Percentiles rank a stretch among this genome's conserved stretches.
Evolutionary conservation across 2,797 vertebrate genomes (phyloP).

Genomic region (Molossus molossus): DNA sequence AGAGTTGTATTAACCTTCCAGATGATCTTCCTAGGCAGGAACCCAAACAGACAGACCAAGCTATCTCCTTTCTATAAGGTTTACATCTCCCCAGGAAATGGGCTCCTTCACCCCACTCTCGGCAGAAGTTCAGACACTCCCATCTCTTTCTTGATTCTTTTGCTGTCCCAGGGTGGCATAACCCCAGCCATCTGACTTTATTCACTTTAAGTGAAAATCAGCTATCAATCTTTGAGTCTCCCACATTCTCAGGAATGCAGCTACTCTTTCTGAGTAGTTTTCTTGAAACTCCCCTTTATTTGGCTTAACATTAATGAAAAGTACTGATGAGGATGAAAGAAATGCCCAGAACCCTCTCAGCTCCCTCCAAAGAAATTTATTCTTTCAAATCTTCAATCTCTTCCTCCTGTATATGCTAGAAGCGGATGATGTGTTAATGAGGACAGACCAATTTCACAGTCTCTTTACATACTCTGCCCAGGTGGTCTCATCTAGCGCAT

Average conservation of each 20-base stretch:
- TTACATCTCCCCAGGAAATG: not conserved
- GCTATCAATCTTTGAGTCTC: not conserved
- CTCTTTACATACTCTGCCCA: not conserved
- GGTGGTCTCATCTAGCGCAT: not conserved
- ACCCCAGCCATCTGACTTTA: not conserved
- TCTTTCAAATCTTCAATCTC: not conserved
- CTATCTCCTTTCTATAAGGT: not conserved
- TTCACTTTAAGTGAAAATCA: slow-evolving; percentile 19
- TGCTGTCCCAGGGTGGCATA: not conserved
- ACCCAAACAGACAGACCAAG: not conserved
- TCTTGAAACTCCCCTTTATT: not conserved
- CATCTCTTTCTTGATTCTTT: not conserved
- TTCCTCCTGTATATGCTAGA: not conserved
- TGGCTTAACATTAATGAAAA: slow-evolving; percentile 32
- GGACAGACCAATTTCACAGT: not conserved
- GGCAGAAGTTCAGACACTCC: not conserved
- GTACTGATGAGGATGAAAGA: not conserved
- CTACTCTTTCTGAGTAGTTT: not conserved
- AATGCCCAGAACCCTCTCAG: not conserved
- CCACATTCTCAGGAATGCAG: not conserved
- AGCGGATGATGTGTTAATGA: not conserved
- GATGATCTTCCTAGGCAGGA: not conserved
- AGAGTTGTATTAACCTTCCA: not conserved
- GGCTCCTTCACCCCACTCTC: not conserved
- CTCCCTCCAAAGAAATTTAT: not conserved